phyloP scores from a whole-genome alignment of 2,888 invertebrate species.

The Rhingia campestris region DNA sequence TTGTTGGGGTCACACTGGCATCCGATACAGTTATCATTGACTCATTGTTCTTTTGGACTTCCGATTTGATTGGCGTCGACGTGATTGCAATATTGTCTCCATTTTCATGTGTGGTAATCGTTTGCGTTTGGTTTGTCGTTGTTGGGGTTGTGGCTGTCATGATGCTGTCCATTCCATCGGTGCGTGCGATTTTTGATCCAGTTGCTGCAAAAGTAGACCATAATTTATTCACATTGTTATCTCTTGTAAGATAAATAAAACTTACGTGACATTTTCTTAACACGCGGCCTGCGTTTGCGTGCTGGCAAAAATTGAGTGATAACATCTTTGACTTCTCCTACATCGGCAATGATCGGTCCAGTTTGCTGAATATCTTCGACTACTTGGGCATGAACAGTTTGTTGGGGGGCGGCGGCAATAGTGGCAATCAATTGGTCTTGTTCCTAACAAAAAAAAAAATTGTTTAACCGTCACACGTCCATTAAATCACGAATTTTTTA shows the following conservation, averaged over 20 bases:
- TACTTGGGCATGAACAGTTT: constrained; percentile 82
- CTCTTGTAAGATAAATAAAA: constrained; percentile 11
- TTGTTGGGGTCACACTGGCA: constrained; percentile 76
- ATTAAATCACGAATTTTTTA: neutral
- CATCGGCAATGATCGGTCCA: constrained; percentile 81
- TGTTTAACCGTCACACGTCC: neutral
- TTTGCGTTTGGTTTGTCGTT: constrained; percentile 77
- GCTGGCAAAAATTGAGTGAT: constrained; percentile 84
- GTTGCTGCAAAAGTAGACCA: constrained; percentile 75
- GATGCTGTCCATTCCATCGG: constrained; percentile 82
- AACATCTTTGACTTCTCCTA: constrained; percentile 81
- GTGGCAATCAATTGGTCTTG: constrained; percentile 82
- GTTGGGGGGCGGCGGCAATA: constrained; percentile 82
- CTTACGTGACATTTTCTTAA: constrained; percentile 83
- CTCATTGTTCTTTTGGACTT: constrained; percentile 80
- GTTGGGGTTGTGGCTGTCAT: constrained; percentile 81
- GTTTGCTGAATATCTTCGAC: constrained; percentile 82
- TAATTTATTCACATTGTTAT: neutral
- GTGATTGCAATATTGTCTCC: constrained; percentile 78
- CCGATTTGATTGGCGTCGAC: constrained; percentile 80
- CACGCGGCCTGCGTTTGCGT: constrained; percentile 84
- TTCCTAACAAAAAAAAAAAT: constrained; percentile 75
- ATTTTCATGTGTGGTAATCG: constrained; percentile 76
- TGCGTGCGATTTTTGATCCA: constrained; percentile 81
- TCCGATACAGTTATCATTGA: constrained; percentile 80